A percentile compares a stretch with the other conserved stretches of the same genome.
These are phyloP conservation scores for Hermetia illucens DNA, from an alignment of 1,140 invertebrate species.

Conservation along the genomic window DNA sequence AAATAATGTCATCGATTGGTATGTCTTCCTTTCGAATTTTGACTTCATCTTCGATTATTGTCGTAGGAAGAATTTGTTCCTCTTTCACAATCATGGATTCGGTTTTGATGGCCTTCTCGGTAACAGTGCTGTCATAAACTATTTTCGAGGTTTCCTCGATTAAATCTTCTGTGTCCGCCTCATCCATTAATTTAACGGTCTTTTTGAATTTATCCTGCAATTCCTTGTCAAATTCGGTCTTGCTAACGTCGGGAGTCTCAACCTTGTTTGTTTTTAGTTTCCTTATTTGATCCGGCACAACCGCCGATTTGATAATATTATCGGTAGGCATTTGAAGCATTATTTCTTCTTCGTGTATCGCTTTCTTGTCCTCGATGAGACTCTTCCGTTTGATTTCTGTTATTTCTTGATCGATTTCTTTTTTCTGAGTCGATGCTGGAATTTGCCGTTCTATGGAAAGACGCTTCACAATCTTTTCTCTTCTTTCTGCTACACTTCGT, in stretches of 20 bases:
- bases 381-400: slow-evolving; percentile 53
- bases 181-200: slow-evolving; percentile 23
- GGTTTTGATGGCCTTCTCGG: background rate
- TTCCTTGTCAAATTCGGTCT: slow-evolving; percentile 29
- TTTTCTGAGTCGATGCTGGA: slow-evolving; percentile 48
- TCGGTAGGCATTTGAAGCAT: slow-evolving; percentile 29
- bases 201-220: slow-evolving; percentile 26
- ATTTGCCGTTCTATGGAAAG: slow-evolving; percentile 46
- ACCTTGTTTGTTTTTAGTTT: slow-evolving; percentile 30
- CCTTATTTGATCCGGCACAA: slow-evolving; percentile 27
- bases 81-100: slow-evolving; percentile 6
- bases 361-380: slow-evolving; percentile 39
- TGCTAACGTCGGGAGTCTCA: slow-evolving; percentile 23
- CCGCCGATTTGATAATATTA: slow-evolving; percentile 26
- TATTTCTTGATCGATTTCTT: slow-evolving; percentile 50
- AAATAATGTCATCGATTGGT: background rate
- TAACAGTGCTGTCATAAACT: background rate
- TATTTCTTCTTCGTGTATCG: slow-evolving; percentile 38
- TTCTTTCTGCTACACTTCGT: slow-evolving; percentile 49
- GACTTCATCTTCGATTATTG: background rate
- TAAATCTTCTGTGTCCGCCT: slow-evolving; percentile 14
- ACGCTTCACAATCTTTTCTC: slow-evolving; percentile 53
- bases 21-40: background rate
- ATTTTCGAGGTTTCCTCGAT: slow-evolving; percentile 1
- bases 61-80: slow-evolving; percentile 7